Base-by-base conservation (phyloP, 2,113 vertebrate genomes). In the Epinephelus lanceolatus region DNA sequence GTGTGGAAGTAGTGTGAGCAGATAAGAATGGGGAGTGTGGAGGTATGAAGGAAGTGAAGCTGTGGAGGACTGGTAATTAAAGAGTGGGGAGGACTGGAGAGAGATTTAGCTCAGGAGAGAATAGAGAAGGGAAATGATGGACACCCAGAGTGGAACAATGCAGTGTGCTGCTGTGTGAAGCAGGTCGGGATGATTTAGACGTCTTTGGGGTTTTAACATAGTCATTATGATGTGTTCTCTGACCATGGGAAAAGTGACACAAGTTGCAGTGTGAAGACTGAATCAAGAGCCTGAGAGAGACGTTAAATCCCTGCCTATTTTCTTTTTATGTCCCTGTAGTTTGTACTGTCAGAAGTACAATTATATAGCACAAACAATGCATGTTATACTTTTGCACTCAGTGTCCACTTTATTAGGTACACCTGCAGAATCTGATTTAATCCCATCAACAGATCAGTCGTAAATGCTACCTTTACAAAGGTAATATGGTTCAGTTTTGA, bases 11-110 rank as follows among this genome's bases (percentile, higher is more conserved):
- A 30, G 18, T 61, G 63, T 55, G 37, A 70, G 86, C 49, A 72
- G 90, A 91, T 90, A 92, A 90, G 88, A 88, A 73, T 49, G 19
- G 85, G 89, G 84, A 88, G 88, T 71, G 6, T 4, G 11, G 60
- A 53, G 63, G 63, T 49, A 53, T 67, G 78, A 74, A 74, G 84
- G 86, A 87, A 89, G 81, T 65, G 63, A 60, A 61, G 80, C 67
- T 80, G 66, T 68, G 69, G 71, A 81, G 27, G 57, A 72, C 18
- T 21, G 23, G 47, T 49, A 49, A 75, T 83, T 77, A 71, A 62
- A 49, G 73, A 57, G 49, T 45, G 33, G 30, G 65, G 60, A 61
- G 74, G 62, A 68, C 62, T 45, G 63, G 37, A 68, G 65, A 30
- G 55, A 78, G 66, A 71, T 47, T 63, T 23, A 68, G 59, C 27